Conservation (phyloP, 1,140 invertebrate genomes). For the Vanessa atalanta region DNA sequence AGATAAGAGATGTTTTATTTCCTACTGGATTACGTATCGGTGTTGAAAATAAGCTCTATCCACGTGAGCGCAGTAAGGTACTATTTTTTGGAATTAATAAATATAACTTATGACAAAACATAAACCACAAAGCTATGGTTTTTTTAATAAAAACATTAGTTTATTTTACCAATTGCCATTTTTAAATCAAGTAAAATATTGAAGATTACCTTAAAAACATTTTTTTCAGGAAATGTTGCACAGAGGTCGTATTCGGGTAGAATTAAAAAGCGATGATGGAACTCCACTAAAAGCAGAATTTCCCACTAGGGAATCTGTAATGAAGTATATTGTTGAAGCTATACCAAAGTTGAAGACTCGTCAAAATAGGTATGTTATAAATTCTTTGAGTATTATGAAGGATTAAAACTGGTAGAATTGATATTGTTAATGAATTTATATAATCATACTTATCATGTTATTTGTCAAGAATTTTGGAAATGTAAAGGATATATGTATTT, state of each 20-base stretch:
- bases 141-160: background rate
- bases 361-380: slow-evolving; percentile 72
- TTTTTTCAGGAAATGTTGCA: slow-evolving; percentile 85
- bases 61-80: slow-evolving; percentile 93
- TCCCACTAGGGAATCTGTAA: slow-evolving; percentile 88
- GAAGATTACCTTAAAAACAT: background rate
- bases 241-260: slow-evolving; percentile 94
- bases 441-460: too few relatives aligned
- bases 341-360: slow-evolving; percentile 96
- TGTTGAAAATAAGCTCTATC: slow-evolving; percentile 97
- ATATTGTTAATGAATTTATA: too few relatives aligned
- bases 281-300: slow-evolving; percentile 87
- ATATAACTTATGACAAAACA: too few relatives aligned
- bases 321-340: slow-evolving; percentile 89
- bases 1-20: slow-evolving; percentile 95
- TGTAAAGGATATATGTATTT: too few relatives aligned
- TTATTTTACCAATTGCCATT: background rate
- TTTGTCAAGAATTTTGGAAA: too few relatives aligned
- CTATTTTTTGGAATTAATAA: too few relatives aligned
- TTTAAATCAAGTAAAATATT: background rate
- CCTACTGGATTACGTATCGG: slow-evolving; percentile 91
- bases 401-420: too few relatives aligned
- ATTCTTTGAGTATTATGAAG: background rate
- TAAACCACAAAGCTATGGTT: too few relatives aligned
- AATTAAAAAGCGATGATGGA: slow-evolving; percentile 96